Evolutionary conservation across 2,888 invertebrate species (phyloP).

Genomic region (Metallyticus violacea): DNA sequence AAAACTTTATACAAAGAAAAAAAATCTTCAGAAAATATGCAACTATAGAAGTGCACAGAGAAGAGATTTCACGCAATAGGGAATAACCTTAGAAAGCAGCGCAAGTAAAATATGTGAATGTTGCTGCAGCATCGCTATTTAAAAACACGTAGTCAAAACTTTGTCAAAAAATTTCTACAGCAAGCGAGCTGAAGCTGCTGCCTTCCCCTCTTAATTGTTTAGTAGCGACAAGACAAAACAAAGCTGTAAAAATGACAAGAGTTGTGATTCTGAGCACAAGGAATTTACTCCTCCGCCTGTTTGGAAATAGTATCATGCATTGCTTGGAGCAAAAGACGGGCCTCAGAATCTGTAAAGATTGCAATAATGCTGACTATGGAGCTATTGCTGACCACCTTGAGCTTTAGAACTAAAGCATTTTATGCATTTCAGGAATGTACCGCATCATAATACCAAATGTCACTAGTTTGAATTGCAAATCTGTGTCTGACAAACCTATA

Average conservation of each 20-base stretch:
- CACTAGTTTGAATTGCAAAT: no score
- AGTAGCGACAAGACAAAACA: not conserved
- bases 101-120: not conserved
- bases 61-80: not conserved
- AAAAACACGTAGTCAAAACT: not conserved
- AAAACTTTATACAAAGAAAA: not conserved
- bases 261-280: not conserved
- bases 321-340: not conserved
- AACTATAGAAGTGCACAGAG: not conserved
- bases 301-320: not conserved
- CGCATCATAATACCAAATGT: no score
- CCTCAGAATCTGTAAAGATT: no score
- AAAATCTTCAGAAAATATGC: not conserved
- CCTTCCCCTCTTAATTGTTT: not conserved
- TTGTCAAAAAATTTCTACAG: not conserved
- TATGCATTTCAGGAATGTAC: no score
- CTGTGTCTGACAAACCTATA: no score
- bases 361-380: no score
- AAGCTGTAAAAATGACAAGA: not conserved
- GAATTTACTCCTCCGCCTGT: no score
- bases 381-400: no score
- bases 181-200: not conserved
- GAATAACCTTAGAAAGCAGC: not conserved
- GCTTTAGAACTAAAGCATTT: no score
- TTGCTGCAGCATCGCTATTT: not conserved